phyloP scores from a whole-genome alignment of 2,797 vertebrate genomes.

The Pseudochromis fuscus region DNA sequence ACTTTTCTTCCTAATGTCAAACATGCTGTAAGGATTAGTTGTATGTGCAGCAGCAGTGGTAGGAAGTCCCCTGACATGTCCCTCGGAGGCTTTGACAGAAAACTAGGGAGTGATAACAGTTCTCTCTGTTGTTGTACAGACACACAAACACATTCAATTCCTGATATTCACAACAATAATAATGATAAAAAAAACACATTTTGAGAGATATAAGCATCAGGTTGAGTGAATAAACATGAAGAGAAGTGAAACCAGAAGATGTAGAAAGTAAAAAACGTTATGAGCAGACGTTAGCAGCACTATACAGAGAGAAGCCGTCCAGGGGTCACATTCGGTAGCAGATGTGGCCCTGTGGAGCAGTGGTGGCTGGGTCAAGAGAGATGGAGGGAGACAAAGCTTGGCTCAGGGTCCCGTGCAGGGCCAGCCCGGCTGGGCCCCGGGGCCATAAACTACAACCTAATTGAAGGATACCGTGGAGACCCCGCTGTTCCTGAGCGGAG shows the following conservation, averaged over 20 bases:
- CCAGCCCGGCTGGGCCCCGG: constrained; percentile 23
- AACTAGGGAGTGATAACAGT: constrained; percentile 47
- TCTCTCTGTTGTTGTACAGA: constrained; percentile 33
- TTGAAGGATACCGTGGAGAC: constrained; percentile 72
- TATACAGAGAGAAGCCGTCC: constrained; percentile 10
- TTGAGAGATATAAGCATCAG: constrained; percentile 28
- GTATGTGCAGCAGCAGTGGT: constrained; percentile 35
- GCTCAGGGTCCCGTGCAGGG: constrained; percentile 17
- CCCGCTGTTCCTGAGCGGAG: constrained; percentile 48
- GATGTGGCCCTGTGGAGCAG: constrained; percentile 47
- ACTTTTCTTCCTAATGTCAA: constrained; percentile 50
- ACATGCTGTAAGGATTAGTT: constrained; percentile 48
- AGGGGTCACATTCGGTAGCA: constrained; percentile 60
- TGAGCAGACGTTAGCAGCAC: constrained; percentile 26
- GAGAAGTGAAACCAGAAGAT: not conserved
- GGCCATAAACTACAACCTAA: constrained; percentile 73
- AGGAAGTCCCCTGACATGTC: constrained; percentile 52
- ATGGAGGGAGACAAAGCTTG: constrained; percentile 45
- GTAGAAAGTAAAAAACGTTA: constrained; percentile 2
- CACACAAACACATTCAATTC: not conserved
- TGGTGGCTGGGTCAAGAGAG: constrained; percentile 49
- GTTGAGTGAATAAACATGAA: constrained; percentile 11
- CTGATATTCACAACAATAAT: not conserved
- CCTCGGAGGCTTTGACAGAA: constrained; percentile 38
- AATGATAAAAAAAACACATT: constrained; percentile 8